Evolutionary conservation across 2,797 vertebrate genomes (phyloP).

Genomic region (Petrocephalus schoutedeni): DNA sequence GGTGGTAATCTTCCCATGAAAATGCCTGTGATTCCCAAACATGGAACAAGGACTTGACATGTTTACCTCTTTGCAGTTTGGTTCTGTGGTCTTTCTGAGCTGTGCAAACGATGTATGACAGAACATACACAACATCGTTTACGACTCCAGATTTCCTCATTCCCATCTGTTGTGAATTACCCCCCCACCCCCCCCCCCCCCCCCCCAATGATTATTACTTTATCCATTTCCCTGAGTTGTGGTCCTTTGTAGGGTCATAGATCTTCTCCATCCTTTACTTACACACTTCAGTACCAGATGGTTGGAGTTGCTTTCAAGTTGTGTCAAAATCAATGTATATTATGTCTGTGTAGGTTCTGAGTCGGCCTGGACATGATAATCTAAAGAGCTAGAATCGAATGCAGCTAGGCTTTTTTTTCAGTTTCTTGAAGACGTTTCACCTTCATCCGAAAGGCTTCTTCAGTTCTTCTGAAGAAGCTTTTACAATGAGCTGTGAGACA

Average conservation of each 20-base stretch:
- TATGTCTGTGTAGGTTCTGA: too few species aligned
- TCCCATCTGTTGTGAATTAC: conserved; percentile 13
- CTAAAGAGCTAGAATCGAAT: too few species aligned
- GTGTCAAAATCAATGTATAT: neutral
- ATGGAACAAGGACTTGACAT: neutral
- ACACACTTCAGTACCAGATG: neutral
- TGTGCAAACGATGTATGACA: neutral
- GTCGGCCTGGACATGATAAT: too few species aligned
- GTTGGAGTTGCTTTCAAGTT: neutral
- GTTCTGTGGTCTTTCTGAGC: neutral
- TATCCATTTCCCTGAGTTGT: conserved; percentile 19
- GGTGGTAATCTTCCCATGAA: neutral
- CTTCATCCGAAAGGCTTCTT: too few species aligned
- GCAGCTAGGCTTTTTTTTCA: too few species aligned
- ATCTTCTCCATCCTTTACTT: neutral
- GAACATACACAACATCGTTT: neutral
- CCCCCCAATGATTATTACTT: neutral
- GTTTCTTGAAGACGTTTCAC: too few species aligned
- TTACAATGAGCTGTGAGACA: too few species aligned
- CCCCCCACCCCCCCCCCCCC: too few species aligned
- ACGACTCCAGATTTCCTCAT: conserved; percentile 1
- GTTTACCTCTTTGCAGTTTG: neutral
- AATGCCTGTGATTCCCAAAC: neutral
- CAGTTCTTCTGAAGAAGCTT: too few species aligned
- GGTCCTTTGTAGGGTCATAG: conserved; percentile 10